Conservation (phyloP, 2,888 invertebrate species). For the Cephus runcator region DNA sequence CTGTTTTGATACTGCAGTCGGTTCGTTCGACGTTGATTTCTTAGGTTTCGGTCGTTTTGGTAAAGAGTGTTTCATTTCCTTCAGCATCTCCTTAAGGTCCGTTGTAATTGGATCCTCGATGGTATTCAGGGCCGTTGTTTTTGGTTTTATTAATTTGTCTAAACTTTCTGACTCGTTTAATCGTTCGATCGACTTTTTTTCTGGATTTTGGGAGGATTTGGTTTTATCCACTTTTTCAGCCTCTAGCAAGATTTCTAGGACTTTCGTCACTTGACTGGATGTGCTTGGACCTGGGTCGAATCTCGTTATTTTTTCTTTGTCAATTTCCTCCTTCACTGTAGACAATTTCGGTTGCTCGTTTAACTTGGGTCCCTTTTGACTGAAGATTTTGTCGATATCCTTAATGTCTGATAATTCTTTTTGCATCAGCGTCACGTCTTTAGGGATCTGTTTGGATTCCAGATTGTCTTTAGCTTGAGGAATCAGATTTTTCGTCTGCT, state of each 20-base stretch:
- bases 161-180: conserved; percentile 13
- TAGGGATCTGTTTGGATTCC: not conserved
- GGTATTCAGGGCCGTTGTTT: conserved; percentile 32
- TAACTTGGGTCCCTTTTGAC: not conserved
- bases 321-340: not conserved
- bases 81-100: conserved; percentile 75
- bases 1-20: not conserved
- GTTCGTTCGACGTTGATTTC: conserved; percentile 24
- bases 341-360: not conserved
- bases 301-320: not conserved
- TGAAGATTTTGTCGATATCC: conserved; percentile 42
- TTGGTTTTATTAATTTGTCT: conserved; percentile 15
- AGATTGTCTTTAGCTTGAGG: not conserved
- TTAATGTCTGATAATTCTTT: conserved; percentile 54
- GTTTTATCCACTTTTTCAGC: conserved; percentile 42
- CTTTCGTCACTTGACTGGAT: conserved; percentile 48
- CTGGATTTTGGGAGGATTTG: conserved; percentile 13
- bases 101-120: conserved; percentile 45
- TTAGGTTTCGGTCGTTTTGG: conserved; percentile 70
- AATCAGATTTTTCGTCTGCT: not conserved
- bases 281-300: conserved; percentile 22
- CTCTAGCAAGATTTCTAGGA: conserved; percentile 48
- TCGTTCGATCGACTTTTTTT: conserved; percentile 17
- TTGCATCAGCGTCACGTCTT: not conserved
- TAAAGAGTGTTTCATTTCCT: conserved; percentile 81